These are phyloP conservation scores for Philaenus spumarius DNA, from an alignment of 1,140 invertebrate genomes.

Conservation along the genomic window DNA sequence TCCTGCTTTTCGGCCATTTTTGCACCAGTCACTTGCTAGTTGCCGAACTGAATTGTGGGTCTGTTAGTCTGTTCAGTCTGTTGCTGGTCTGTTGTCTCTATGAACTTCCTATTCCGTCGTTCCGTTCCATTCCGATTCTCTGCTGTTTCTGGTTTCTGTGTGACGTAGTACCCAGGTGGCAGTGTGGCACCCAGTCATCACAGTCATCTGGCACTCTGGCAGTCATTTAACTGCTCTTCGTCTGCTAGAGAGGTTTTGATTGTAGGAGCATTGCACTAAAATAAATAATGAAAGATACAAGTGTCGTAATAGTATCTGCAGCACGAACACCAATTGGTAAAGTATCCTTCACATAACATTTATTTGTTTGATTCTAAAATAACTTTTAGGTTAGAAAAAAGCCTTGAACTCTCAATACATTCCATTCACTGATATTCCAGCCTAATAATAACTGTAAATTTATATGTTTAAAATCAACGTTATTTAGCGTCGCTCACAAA, in stretches of 20 bases:
- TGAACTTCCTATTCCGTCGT: background rate
- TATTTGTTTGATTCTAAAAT: background rate
- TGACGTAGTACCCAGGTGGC: too few relatives aligned
- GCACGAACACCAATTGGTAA: conserved; percentile 61
- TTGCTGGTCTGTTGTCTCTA: background rate
- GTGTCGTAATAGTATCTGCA: conserved; percentile 56
- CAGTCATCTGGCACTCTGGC: too few relatives aligned
- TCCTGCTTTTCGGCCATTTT: conserved; percentile 56
- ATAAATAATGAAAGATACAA: too few relatives aligned
- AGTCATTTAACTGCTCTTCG: too few relatives aligned
- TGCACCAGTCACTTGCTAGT: conserved; percentile 43
- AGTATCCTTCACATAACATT: background rate
- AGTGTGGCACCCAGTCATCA: too few relatives aligned
- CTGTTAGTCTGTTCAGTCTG: background rate
- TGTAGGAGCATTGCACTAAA: too few relatives aligned
- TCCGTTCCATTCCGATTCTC: background rate
- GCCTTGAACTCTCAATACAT: conserved; percentile 19
- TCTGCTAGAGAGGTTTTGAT: too few relatives aligned
- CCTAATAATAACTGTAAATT: too few relatives aligned
- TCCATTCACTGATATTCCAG: conserved; percentile 21
- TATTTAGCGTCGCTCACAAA: too few relatives aligned
- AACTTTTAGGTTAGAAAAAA: too few relatives aligned
- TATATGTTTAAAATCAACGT: too few relatives aligned
- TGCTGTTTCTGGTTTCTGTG: too few relatives aligned
- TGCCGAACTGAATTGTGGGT: conserved; percentile 22